Base-by-base conservation (phyloP, 2,888 invertebrate species). In the Ectobius pallidus region DNA sequence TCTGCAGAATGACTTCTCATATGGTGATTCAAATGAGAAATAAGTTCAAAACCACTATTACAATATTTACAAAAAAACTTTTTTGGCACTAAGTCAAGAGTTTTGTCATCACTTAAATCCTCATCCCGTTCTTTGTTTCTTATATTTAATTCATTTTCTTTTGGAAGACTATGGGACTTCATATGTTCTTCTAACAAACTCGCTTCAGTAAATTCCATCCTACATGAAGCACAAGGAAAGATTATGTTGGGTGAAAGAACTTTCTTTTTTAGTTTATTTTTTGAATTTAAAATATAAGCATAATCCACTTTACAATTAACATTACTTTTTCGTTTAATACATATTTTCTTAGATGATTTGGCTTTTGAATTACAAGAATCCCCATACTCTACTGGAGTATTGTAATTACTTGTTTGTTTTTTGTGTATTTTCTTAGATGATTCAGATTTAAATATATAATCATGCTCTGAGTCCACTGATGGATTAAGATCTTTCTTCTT, bases 41-140 rank as follows among this genome's bases (percentile, higher is more conserved):
- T 52, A 39, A 52, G 32, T 16, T 63, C 34, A 34, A 71, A 71
- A 30, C 52, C 32, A 34, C 22, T 52, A 30, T 63, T 63, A 25
- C 71, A 71, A 22, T 49, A 49, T 22, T 71, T 30, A 55, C 71
- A 71, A 20, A 65, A 49, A 34, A 52, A 71, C 16, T 65, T 65
- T 65, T 65, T 69, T 32, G 52, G 65, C 3, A 42, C 20, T 9
- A n/a, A 6, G n/a, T 55, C 22, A 14, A 69, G 27, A 32, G 69
- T 39, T 55, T 69, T 39, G 11, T 65, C 65, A 1, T 65, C 65
- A 25, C 39, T 42, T 14, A 42, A 65, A n/a, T 14, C 39, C 2
- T 11, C 0, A n/a, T 16, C 1, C 30, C 30, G 14, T 58, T 30
- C 1, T 58, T 2, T 58, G 6, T 39, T n/a, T n/a, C n/a, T n/a